A percentile compares a stretch with the other conserved stretches of the same genome.
These are phyloP conservation scores for Karalla daura DNA, from an alignment of 2,797 vertebrate genomes.

Conservation along the genomic window DNA sequence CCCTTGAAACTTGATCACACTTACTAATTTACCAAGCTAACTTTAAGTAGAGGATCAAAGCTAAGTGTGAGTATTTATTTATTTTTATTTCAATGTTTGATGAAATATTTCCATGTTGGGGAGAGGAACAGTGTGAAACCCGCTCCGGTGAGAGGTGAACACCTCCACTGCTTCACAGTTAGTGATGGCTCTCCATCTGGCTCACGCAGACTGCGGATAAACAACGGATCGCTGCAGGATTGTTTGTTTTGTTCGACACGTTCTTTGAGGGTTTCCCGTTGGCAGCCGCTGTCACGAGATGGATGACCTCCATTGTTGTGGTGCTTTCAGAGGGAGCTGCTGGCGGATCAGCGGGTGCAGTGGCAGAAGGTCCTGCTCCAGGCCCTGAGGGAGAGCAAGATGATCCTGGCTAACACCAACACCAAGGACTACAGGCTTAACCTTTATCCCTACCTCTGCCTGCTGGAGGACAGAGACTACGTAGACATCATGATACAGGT, in stretches of 20 bases:
- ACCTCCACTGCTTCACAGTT: background rate
- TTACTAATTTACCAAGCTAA: too few species aligned
- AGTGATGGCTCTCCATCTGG: constrained; percentile 13
- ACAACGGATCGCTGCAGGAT: background rate
- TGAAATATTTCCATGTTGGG: too few species aligned
- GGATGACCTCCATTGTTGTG: constrained; percentile 33
- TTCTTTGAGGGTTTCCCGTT: background rate
- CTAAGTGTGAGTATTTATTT: too few species aligned
- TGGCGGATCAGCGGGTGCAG: constrained; percentile 77
- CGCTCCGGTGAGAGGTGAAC: constrained; percentile 3
- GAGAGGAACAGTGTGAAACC: too few species aligned
- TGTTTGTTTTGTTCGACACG: constrained; percentile 17
- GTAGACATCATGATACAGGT: constrained; percentile 93
- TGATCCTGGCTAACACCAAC: constrained; percentile 62
- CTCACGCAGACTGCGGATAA: background rate
- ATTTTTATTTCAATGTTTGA: too few species aligned
- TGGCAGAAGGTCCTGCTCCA: constrained; percentile 85
- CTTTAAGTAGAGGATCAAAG: too few species aligned
- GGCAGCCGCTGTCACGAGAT: constrained; percentile 2
- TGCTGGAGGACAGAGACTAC: constrained; percentile 87
- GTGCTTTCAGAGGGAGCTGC: constrained; percentile 83
- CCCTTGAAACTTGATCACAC: too few species aligned
- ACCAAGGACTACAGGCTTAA: constrained; percentile 27
- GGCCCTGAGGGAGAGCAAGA: constrained; percentile 83
- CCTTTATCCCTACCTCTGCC: constrained; percentile 90